Evolutionary conservation across 1,140 invertebrate genomes (phyloP).

Genomic region (Orchesella cincta): DNA sequence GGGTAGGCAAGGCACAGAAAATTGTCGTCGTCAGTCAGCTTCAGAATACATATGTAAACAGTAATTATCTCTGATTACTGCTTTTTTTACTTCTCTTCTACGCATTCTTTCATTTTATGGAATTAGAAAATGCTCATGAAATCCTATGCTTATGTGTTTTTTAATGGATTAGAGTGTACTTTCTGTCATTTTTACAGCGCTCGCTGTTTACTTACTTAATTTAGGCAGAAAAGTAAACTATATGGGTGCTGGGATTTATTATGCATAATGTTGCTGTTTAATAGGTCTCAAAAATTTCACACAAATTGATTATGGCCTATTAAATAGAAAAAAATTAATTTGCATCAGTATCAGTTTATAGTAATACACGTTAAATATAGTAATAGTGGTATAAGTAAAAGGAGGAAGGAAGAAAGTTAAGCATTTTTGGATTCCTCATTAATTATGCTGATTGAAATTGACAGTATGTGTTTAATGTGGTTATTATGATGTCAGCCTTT

Average conservation of each 20-base stretch:
- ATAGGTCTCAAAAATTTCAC: no score
- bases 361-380: neutral
- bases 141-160: neutral
- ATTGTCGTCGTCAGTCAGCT: constrained; percentile 4
- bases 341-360: no score
- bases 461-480: constrained; percentile 2
- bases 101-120: neutral
- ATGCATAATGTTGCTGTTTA: no score
- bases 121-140: constrained; percentile 3
- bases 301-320: neutral
- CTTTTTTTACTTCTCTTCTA: constrained; percentile 5
- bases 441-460: constrained; percentile 26
- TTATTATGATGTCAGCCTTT: neutral
- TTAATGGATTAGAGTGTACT: constrained; percentile 18
- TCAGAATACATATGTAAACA: constrained; percentile 18
- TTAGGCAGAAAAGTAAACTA: neutral
- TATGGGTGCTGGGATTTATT: no score
- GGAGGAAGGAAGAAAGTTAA: constrained; percentile 12
- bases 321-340: no score
- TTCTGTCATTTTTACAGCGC: neutral
- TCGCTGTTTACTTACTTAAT: neutral
- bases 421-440: constrained; percentile 14
- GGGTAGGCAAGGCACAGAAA: neutral
- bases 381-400: neutral
- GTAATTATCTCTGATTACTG: constrained; percentile 19